Base-by-base conservation (phyloP, 2,888 invertebrate genomes). In the Merodon equestris region DNA sequence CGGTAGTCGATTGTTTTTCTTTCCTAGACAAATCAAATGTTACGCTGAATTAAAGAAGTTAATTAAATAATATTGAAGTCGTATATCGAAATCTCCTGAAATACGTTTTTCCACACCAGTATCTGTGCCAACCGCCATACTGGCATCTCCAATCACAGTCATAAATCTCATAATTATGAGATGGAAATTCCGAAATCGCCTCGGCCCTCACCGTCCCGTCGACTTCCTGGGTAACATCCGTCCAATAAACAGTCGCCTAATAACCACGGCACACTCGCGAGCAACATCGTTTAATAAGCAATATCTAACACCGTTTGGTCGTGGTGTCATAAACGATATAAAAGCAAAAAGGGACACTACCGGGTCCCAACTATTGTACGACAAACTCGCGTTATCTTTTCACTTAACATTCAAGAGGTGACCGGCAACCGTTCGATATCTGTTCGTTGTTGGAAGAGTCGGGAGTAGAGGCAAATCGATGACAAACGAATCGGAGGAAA, bases 381-480 rank as follows among this genome's bases (percentile, higher is more conserved):
- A n/a, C 40, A 10, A 40, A 40, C 40, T 40, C 40, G 12, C 9
- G 40, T 40, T n/a, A 10, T n/a, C 40, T 40, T 9, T 27, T 27
- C 27, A 27, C 7, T 27, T 27, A 27, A 58, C 51, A 64, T 72
- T 72, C 72, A 51, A 27, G 13, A 27, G 27, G 27, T 2, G 27
- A 27, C 27, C 27, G 27, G 27, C 27, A 27, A 7, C 27, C 27
- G 27, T 27, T 7, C 27, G 7, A 27, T 27, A 12, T 42, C 42
- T 42, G 42, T 42, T 38, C 12, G 27, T 27, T 27, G 27, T 27
- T 7, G 27, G 27, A 27, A 27, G 7, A 27, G 3, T 27, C 3
- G 7, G 12, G 42, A 73, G 58, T 54, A 53, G 63, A 68, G 57
- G 57, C 61, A 63, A 74, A 74, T 58, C 56, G 74, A 40, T 57